Evolutionary conservation across 2,113 vertebrate species (phyloP).

Genomic region (Indicator maculatus): DNA sequence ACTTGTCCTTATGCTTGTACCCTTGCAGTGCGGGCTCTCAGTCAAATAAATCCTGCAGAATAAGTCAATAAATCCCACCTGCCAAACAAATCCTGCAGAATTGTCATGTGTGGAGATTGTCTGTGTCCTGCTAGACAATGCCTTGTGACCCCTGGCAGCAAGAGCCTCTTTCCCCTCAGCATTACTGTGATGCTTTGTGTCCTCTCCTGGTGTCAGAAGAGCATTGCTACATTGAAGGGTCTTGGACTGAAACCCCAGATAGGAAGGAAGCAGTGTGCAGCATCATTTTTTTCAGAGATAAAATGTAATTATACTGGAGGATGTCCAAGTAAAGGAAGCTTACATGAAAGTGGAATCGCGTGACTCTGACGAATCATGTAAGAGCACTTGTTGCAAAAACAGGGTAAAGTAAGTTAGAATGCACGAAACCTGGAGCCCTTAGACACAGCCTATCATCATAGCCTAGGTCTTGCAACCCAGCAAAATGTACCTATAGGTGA

Average conservation of each 20-base stretch:
- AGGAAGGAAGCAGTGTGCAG: slow-evolving; percentile 60
- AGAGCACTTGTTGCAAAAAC: slow-evolving; percentile 44
- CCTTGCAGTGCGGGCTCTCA: not conserved
- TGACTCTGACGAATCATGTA: slow-evolving; percentile 4
- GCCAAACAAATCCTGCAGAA: not conserved
- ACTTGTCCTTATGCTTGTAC: not conserved
- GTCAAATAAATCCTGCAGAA: not conserved
- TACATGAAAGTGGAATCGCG: slow-evolving; percentile 32
- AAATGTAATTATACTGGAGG: slow-evolving; percentile 58
- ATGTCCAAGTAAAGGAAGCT: slow-evolving; percentile 55
- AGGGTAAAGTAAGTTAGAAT: not conserved
- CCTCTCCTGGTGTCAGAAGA: not conserved
- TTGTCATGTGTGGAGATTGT: not conserved
- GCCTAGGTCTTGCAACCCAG: not conserved
- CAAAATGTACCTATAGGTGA: not conserved
- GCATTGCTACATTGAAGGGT: not conserved
- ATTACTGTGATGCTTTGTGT: not conserved
- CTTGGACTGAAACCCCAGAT: slow-evolving; percentile 26
- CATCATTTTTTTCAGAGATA: slow-evolving; percentile 70
- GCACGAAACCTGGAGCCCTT: not conserved
- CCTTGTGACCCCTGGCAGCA: slow-evolving; percentile 30
- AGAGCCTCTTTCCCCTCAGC: not conserved
- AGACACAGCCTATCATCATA: not conserved
- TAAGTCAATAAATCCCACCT: not conserved
- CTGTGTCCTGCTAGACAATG: slow-evolving; percentile 54